Conservation (phyloP, 2,797 vertebrate genomes). For the Triplophysa bombifrons region DNA sequence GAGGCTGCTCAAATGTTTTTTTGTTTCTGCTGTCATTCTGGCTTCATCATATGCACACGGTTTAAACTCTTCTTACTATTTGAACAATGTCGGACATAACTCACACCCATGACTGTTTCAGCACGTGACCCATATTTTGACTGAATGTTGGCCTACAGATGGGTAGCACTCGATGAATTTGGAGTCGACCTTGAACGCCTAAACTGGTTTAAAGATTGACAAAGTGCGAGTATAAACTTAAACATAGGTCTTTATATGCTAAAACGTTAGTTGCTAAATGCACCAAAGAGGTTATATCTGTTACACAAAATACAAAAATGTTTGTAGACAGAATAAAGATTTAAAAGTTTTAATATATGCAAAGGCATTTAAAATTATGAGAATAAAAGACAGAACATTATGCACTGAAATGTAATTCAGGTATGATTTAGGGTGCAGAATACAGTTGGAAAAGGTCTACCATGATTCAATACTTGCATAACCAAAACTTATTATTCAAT, state of each 20-base stretch:
- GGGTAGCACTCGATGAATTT: not conserved
- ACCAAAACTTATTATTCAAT: not conserved
- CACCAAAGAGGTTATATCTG: not conserved
- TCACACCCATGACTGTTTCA: not conserved
- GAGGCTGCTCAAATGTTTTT: too few relatives aligned
- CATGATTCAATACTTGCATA: not conserved
- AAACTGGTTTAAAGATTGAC: not conserved
- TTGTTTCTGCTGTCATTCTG: too few relatives aligned
- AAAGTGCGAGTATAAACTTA: not conserved
- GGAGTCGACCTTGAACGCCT: conserved; percentile 1
- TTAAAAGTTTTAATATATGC: too few relatives aligned
- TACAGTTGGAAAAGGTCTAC: not conserved
- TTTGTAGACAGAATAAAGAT: too few relatives aligned
- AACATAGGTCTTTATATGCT: not conserved
- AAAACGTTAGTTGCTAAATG: not conserved
- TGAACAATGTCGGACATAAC: not conserved
- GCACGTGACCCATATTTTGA: conserved; percentile 47
- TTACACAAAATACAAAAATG: not conserved
- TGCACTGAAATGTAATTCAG: not conserved
- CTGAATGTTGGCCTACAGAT: not conserved
- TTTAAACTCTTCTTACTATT: too few relatives aligned
- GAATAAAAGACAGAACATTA: too few relatives aligned
- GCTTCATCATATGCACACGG: too few relatives aligned
- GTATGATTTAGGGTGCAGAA: not conserved
- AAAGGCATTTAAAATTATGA: too few relatives aligned